A percentile compares a stretch with the other conserved stretches of the same genome.
Evolutionary conservation across 2,888 invertebrate genomes (phyloP).

Genomic region (Cyclophora punctaria): DNA sequence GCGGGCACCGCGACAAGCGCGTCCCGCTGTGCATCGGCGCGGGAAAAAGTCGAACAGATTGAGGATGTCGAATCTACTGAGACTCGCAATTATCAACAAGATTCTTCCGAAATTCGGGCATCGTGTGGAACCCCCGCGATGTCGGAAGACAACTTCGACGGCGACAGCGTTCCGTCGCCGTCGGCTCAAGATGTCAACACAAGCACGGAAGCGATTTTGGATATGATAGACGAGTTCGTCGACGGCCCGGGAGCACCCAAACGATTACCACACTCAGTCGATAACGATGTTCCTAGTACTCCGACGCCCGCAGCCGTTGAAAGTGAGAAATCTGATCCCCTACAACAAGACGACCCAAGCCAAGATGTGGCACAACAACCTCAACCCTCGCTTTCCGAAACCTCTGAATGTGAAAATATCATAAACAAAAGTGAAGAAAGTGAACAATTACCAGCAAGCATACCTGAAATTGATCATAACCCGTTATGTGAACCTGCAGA

Average conservation of each 20-base stretch:
- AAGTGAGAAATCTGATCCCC: constrained; percentile 5
- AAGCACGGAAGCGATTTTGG: constrained; percentile 69
- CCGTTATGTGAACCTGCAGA: too few relatives aligned
- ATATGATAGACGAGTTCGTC: constrained; percentile 71
- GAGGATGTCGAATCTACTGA: constrained; percentile 58
- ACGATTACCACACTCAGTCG: constrained; percentile 35
- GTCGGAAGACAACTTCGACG: constrained; percentile 66
- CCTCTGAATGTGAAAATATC: constrained; percentile 27
- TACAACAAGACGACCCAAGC: not conserved
- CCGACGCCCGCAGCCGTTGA: constrained; percentile 8
- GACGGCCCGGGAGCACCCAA: constrained; percentile 65
- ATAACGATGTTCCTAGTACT: constrained; percentile 1
- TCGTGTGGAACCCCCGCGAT: constrained; percentile 54
- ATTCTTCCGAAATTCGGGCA: constrained; percentile 45
- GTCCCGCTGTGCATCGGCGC: constrained; percentile 73
- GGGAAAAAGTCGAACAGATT: constrained; percentile 66
- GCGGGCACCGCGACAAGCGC: constrained; percentile 71
- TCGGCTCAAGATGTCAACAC: constrained; percentile 64
- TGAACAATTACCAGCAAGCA: constrained; percentile 1
- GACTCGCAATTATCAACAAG: constrained; percentile 43
- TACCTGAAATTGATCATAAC: constrained; percentile 1
- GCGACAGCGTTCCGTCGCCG: constrained; percentile 66
- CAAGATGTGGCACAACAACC: not conserved
- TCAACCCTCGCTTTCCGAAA: not conserved
- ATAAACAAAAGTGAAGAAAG: constrained; percentile 19